Evolutionary conservation across 2,113 vertebrate genomes (phyloP).

Genomic region (Jaculus jaculus): DNA sequence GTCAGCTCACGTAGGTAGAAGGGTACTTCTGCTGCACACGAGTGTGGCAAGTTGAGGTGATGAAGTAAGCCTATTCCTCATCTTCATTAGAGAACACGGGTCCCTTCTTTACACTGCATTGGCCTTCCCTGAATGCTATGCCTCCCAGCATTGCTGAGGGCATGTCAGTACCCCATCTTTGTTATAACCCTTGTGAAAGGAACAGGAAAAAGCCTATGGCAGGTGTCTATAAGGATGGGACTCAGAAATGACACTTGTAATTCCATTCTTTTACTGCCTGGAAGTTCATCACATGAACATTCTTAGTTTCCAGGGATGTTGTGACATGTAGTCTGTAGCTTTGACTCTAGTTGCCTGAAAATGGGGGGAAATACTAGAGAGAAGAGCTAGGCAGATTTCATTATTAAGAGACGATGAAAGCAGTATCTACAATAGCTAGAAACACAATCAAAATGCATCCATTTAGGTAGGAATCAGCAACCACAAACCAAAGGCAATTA

Average conservation of each 20-base stretch:
- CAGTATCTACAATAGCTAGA: background rate
- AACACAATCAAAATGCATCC: background rate
- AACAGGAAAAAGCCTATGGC: background rate
- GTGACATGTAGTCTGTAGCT: constrained; percentile 23
- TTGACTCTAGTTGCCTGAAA: background rate
- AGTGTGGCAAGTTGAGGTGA: background rate
- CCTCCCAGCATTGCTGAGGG: background rate
- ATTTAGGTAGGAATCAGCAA: background rate
- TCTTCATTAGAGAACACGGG: background rate
- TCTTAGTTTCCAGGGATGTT: background rate
- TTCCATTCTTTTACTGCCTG: background rate
- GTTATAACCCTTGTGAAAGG: background rate
- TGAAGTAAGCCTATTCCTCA: background rate
- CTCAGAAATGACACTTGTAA: background rate
- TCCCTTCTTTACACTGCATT: background rate
- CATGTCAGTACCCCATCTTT: background rate
- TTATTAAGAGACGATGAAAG: background rate
- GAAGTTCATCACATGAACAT: constrained; percentile 29
- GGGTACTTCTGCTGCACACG: background rate
- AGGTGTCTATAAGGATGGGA: constrained; percentile 36
- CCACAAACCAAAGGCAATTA: background rate
- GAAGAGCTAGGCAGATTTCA: background rate
- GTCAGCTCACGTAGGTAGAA: background rate
- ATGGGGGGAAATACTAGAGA: background rate
- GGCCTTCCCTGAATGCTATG: background rate